Percentiles rank a stretch among this genome's conserved stretches.
Conservation (phyloP, 1,140 invertebrate genomes). For the Metopolophium dirhodum region DNA sequence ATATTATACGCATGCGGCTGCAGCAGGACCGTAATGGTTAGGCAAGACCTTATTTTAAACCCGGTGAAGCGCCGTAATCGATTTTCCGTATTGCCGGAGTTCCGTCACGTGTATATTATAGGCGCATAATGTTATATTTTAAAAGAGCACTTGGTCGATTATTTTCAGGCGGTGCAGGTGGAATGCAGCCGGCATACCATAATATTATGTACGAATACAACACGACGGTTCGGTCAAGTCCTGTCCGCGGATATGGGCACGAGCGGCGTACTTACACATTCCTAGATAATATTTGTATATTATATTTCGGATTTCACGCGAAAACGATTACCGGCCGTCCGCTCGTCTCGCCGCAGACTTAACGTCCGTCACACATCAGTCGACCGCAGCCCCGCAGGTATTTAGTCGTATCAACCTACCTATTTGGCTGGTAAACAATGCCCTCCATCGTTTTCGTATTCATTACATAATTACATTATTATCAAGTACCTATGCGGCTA, state of each 20-base stretch:
- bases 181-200: not conserved
- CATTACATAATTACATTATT: not conserved
- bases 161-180: not conserved
- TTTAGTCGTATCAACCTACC: not conserved
- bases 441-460: not conserved
- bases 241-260: not conserved
- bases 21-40: not conserved
- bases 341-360: not conserved
- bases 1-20: not conserved
- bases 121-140: not conserved
- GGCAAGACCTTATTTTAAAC: not conserved
- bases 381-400: not conserved
- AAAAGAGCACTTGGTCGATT: not conserved
- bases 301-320: not conserved
- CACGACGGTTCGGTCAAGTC: not conserved
- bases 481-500: not conserved
- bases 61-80: not conserved
- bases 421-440: not conserved
- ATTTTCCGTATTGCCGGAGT: conserved; percentile 12
- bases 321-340: not conserved
- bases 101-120: not conserved
- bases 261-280: not conserved
- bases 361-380: too few relatives aligned
- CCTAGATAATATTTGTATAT: not conserved
- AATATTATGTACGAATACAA: too few relatives aligned